Evolutionary conservation across 2,797 vertebrate species (phyloP).

Genomic region (Platalea minor): DNA sequence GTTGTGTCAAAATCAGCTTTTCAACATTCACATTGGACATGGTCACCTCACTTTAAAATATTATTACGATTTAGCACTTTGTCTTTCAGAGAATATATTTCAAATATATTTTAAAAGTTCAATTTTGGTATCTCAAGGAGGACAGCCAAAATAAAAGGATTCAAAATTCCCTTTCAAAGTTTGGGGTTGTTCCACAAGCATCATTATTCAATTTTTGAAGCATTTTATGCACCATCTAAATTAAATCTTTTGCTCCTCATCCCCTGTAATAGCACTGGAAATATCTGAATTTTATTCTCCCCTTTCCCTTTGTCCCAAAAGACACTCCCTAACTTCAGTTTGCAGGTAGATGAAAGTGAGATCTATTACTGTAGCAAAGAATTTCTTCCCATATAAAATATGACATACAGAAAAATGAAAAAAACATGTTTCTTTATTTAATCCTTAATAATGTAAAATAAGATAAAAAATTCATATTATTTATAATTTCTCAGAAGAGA

Average conservation of each 20-base stretch:
- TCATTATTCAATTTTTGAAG: not conserved
- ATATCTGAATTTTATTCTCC: not conserved
- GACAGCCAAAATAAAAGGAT: not conserved
- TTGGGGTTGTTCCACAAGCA: not conserved
- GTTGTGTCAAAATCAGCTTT: not conserved
- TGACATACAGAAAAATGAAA: fast-evolving
- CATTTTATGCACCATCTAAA: not conserved
- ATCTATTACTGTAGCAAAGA: not conserved
- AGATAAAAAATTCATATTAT: not conserved
- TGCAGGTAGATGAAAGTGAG: not conserved
- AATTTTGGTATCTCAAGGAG: not conserved
- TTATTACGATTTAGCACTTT: fast-evolving
- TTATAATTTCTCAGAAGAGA: not conserved
- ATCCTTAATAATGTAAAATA: not conserved
- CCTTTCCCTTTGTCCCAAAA: not conserved
- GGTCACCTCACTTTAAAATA: not conserved
- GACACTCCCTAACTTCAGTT: not conserved
- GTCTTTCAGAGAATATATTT: not conserved
- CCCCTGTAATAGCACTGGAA: not conserved
- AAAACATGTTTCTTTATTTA: not conserved
- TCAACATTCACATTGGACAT: not conserved
- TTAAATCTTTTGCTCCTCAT: not conserved
- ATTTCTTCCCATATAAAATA: not conserved
- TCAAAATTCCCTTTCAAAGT: not conserved
- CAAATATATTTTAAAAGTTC: not conserved